phyloP scores from a whole-genome alignment of 2,888 invertebrate species.

The Hypercompe scribonia region DNA sequence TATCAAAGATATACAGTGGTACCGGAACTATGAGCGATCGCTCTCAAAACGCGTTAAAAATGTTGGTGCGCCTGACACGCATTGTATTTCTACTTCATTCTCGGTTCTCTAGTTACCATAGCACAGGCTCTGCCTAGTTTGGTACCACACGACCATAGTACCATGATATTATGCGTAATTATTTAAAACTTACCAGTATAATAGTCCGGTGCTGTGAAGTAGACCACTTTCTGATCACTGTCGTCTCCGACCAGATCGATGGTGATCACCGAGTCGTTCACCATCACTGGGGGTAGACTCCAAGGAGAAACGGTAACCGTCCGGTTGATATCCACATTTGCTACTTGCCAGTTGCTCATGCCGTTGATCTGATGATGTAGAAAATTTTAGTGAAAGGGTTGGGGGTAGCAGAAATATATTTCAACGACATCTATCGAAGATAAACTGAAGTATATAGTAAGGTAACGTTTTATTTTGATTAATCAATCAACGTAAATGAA shows the following conservation, averaged over 20 bases:
- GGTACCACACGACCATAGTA: too few species aligned
- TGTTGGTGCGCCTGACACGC: too few species aligned
- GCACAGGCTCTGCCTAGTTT: too few species aligned
- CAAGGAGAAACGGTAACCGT: constrained; percentile 72
- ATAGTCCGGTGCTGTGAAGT: constrained; percentile 91
- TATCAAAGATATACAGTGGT: too few species aligned
- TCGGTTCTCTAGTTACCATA: too few species aligned
- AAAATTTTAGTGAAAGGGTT: background rate
- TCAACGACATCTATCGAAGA: background rate
- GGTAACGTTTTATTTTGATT: background rate
- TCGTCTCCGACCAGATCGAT: constrained; percentile 81
- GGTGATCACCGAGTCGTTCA: constrained; percentile 83
- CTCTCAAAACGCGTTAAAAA: too few species aligned
- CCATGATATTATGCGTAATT: too few species aligned
- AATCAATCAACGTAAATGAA: background rate
- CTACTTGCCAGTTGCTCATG: constrained; percentile 90
- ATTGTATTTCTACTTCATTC: too few species aligned
- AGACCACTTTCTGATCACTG: constrained; percentile 84
- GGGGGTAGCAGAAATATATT: background rate
- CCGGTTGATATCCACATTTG: constrained; percentile 81
- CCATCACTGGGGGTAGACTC: constrained; percentile 61
- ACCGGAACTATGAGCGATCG: too few species aligned
- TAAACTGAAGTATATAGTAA: background rate
- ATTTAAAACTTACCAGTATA: constrained; percentile 87
- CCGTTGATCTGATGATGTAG: constrained; percentile 82